Base-by-base conservation (phyloP, 2,113 vertebrate species). In the Cyrtonyx montezumae region DNA sequence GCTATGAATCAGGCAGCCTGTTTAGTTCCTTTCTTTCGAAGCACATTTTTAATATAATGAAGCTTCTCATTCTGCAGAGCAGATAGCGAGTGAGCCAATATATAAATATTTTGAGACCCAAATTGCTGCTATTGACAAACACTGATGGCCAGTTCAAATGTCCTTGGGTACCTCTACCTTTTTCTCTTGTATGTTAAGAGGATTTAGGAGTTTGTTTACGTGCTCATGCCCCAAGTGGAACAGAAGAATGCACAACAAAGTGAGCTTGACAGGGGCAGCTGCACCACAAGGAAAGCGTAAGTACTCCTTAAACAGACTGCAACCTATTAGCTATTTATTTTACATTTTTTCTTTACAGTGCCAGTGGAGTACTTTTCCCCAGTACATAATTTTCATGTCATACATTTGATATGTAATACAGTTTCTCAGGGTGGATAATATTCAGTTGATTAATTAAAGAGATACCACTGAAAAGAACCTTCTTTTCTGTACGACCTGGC, bases 391-490 rank as follows among this genome's bases (percentile, higher is more conserved):
- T 85, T 94, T 87, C 69, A 73, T 6, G 1, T 62, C 43, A 58
- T 37, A 34, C 13, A 25, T 85, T 86, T 94, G 66, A 12, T 69
- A 76, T 34, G 15, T 58, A 75, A 74, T 77, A 26, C 0, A 0
- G 9, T 69, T 88, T 95, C 63, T 89, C 23, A 69, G 34, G 26
- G 15, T 87, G 30, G 30, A 28, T 82, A 74, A 77, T 85, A 79
- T 28, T 36, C 45, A 61, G 43, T 11, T 66, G 42, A 87, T 93
- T 94, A 92, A 93, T 79, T 89, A 74, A 84, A 92, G 63, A 79
- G 23, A 43, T 93, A 28, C 36, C 25, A 68, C n/a, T 32, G 46
- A 67, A 92, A 55, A 85, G 28, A 89, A 9, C 22, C 15, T 79
- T 71, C 40, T 79, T 34, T 82, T 94, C 25, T 1, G 6, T 82